Base-by-base conservation (phyloP, 2,888 invertebrate genomes). In the Linhomoeus sp. region DNA sequence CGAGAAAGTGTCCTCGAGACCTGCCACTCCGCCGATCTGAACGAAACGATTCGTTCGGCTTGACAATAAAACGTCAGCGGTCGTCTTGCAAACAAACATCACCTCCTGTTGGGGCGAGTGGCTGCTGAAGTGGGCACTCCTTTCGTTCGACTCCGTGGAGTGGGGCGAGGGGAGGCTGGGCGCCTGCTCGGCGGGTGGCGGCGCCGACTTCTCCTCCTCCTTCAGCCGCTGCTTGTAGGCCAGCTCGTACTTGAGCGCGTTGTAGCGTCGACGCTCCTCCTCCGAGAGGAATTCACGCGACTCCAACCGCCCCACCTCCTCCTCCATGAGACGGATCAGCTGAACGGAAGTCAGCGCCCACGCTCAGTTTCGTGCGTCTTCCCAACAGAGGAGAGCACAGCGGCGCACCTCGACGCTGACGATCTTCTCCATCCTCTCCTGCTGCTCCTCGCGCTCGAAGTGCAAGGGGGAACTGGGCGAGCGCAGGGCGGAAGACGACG, bases 221-320 rank as follows among this genome's bases (percentile, higher is more conserved):
- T n/a, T n/a, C 35, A 36, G 22, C n/a, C 47, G 42, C 15, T 17
- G n/a, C 5, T 26, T 17, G 43, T 47, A 47, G 23, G 43, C 36
- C 36, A 47, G 20, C 24, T 43, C 46, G 45, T 33, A 44, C 20
- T 36, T 37, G 47, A 49, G 33, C 39, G 45, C 42, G 12, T 43
- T 35, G 39, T 51, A 52, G 19, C 49, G 38, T 14, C 41, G 20
- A 22, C 43, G 37, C 39, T 52, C 52, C n/a, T 48, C 52, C 35
- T 56, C 54, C 9, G 52, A 56, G 51, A 55, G 52, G 12, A 46
- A 49, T 23, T 52, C 55, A 41, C 56, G 55, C 43, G 48, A 45
- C 46, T 59, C 58, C 15, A 59, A 47, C 24, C 52, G 49, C 35
- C 54, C 54, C 42, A 56, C 45, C 41, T 59, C 58, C 9, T 55